These are phyloP conservation scores for Eupithecia inturbata DNA, from an alignment of 2,888 invertebrate genomes.

Conservation along the genomic window DNA sequence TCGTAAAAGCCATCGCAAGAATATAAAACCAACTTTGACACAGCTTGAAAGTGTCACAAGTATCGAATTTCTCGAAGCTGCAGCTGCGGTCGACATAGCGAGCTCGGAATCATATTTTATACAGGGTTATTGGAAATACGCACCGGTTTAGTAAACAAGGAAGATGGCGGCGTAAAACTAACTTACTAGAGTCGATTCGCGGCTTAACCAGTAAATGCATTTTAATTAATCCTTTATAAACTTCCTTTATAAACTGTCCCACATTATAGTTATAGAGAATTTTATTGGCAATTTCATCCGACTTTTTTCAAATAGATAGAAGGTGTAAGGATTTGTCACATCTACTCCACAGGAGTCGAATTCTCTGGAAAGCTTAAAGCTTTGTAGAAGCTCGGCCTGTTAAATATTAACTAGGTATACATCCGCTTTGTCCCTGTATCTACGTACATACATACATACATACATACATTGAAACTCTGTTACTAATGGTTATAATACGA, in stretches of 20 bases:
- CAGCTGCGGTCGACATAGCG: constrained; percentile 3
- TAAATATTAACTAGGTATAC: constrained; percentile 27
- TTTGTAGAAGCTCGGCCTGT: constrained; percentile 22
- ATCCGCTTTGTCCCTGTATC: constrained; percentile 11
- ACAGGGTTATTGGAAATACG: neutral
- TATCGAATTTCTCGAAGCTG: constrained; percentile 7
- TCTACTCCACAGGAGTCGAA: constrained; percentile 12
- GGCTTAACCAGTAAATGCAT: neutral
- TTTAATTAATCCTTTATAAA: neutral
- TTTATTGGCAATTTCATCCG: neutral
- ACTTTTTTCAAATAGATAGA: neutral
- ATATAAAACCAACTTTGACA: constrained; percentile 2
- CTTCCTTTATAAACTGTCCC: neutral
- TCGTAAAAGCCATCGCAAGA: neutral
- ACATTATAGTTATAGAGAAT: neutral
- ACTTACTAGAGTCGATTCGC: neutral
- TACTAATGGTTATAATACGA: neutral
- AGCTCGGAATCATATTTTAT: constrained; percentile 7
- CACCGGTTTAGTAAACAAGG: neutral
- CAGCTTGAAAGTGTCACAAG: constrained; percentile 12
- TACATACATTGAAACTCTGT: neutral
- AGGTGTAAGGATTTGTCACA: constrained; percentile 18
- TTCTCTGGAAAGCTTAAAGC: constrained; percentile 16
- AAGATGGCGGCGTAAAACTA: neutral
- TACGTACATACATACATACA: neutral